Evolutionary conservation across 92 coral and sea anemone genomes (phyloP).

Genomic region (Zoanthus sociatus): DNA sequence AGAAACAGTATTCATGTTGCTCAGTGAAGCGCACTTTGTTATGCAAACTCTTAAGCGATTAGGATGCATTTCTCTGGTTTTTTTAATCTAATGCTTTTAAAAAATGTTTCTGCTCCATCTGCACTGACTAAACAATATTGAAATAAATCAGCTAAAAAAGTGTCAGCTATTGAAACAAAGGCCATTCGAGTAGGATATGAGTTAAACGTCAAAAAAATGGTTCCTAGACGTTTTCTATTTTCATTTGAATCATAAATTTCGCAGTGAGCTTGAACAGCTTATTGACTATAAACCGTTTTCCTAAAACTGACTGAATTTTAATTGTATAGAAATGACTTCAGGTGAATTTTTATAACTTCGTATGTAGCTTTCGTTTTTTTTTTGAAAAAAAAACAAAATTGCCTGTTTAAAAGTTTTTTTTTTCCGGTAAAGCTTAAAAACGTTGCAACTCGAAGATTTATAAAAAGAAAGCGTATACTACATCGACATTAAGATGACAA

Average conservation of each 20-base stretch:
- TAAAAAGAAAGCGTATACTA: no score
- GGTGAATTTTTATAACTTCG: not conserved
- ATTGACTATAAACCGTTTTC: not conserved
- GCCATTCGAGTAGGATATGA: conserved; percentile 19
- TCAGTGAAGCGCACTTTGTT: conserved; percentile 23
- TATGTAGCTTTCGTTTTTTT: not conserved
- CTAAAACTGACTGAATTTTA: no score
- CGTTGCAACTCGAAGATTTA: not conserved
- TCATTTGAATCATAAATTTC: not conserved
- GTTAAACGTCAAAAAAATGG: conserved; percentile 8
- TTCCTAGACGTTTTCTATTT: not conserved
- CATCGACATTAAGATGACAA: no score
- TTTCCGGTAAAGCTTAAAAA: not conserved
- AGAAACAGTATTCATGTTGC: conserved; percentile 26
- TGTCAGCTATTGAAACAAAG: not conserved
- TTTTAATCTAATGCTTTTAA: not conserved
- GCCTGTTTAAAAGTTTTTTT: not conserved
- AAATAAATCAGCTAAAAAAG: conserved; percentile 10
- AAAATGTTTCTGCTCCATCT: conserved; percentile 29
- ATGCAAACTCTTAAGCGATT: conserved; percentile 6
- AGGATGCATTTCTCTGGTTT: not conserved
- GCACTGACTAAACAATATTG: conserved; percentile 16
- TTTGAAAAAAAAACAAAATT: not conserved
- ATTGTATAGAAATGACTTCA: not conserved
- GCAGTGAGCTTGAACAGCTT: not conserved